Percentiles rank a stretch among this genome's conserved stretches.
Evolutionary conservation across 2,797 vertebrate genomes (phyloP).

Genomic region (Hephaestus fuliginosus): DNA sequence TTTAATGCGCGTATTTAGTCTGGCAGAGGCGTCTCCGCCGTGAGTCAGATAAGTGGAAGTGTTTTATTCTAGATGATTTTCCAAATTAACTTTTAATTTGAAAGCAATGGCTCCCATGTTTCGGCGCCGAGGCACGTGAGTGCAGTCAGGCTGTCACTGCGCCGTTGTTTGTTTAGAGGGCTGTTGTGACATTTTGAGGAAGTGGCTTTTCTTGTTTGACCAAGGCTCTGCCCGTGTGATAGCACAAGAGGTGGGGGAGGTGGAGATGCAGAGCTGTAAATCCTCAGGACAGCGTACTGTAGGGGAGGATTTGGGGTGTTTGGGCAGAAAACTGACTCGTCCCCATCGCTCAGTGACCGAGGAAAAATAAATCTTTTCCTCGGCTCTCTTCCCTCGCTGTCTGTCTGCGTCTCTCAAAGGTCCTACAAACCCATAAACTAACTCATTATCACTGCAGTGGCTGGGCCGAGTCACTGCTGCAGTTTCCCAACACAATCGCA

Average conservation of each 20-base stretch:
- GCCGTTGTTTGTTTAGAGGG: conserved; percentile 72
- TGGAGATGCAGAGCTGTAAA: conserved; percentile 66
- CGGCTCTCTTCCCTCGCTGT: conserved; percentile 1
- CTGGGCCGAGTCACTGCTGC: conserved; percentile 36
- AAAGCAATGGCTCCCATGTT: conserved; percentile 6
- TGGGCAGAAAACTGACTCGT: conserved; percentile 73
- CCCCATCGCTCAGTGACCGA: conserved; percentile 56
- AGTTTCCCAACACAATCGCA: conserved; percentile 5
- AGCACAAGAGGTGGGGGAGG: conserved; percentile 49
- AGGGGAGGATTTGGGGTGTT: conserved; percentile 75
- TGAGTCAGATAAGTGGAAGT: conserved; percentile 12
- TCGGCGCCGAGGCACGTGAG: conserved; percentile 32
- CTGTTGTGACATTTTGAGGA: conserved; percentile 77
- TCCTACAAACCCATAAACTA: conserved; percentile 49
- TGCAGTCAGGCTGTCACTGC: conserved; percentile 32
- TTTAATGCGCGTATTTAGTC: conserved; percentile 14
- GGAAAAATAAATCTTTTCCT: conserved; percentile 53
- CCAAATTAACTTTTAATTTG: conserved; percentile 34
- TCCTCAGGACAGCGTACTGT: conserved; percentile 53
- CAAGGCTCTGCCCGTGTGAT: conserved; percentile 53
- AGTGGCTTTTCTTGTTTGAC: conserved; percentile 80
- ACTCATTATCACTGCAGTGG: conserved; percentile 52
- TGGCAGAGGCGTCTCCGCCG: conserved; percentile 4
- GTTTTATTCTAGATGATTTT: conserved; percentile 39
- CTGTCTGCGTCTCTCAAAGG: conserved; percentile 39